Evolutionary conservation across 1,140 invertebrate genomes (phyloP).

Genomic region (Neelides sp.): DNA sequence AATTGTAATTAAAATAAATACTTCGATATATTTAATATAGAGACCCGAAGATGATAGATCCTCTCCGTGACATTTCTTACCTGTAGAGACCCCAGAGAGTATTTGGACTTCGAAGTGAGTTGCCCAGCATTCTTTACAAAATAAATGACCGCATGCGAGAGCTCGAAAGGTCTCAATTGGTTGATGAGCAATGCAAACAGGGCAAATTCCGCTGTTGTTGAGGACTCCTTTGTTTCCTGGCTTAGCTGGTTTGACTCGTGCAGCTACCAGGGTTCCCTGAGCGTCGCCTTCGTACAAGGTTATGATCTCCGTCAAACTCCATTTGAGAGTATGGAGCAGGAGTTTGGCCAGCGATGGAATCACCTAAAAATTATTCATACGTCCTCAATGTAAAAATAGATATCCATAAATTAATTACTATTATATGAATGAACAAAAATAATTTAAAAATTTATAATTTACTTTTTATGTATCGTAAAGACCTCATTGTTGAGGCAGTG

Average conservation of each 20-base stretch:
- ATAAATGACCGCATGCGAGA: constrained; percentile 77
- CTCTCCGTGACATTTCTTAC: no score
- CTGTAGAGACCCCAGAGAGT: constrained; percentile 62
- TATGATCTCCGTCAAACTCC: constrained; percentile 68
- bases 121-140: constrained; percentile 90
- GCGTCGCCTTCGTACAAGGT: constrained; percentile 62
- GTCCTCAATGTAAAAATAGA: no score
- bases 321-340: constrained; percentile 71
- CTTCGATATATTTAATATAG: no score
- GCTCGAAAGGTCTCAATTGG: constrained; percentile 53
- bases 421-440: no score
- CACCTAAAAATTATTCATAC: constrained; percentile 53
- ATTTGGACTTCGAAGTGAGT: constrained; percentile 94
- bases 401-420: no score
- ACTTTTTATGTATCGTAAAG: no score
- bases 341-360: constrained; percentile 84
- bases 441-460: no score
- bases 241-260: constrained; percentile 59
- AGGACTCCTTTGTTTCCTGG: no score
- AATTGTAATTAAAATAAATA: no score
- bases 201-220: constrained; percentile 39
- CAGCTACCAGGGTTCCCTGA: constrained; percentile 59
- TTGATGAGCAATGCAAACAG: constrained; percentile 46
- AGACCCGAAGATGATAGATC: no score
- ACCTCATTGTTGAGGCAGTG: no score